Conservation (phyloP, 2,113 vertebrate genomes). For the Osmerus eperlanus region DNA sequence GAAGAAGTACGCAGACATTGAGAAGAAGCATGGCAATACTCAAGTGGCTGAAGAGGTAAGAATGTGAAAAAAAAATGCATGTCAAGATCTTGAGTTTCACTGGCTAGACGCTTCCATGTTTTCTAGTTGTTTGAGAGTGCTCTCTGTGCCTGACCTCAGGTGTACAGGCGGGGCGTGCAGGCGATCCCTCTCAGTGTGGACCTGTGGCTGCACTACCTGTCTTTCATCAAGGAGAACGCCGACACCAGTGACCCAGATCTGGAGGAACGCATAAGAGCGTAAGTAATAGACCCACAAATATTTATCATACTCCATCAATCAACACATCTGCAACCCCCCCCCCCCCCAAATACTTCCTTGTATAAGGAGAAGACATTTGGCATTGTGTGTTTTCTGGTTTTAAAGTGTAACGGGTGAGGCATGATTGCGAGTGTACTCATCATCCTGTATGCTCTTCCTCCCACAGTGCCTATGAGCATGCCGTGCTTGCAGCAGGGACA, state of each 20-base stretch:
- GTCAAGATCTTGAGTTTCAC: background rate
- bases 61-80: background rate
- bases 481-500: constrained; percentile 92
- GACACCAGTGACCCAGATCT: constrained; percentile 85
- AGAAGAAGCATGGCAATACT: constrained; percentile 85
- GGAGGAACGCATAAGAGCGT: constrained; percentile 86
- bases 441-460: background rate
- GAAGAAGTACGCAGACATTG: constrained; percentile 98
- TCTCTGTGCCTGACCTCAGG: constrained; percentile 80
- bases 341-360: background rate
- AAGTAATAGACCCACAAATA: constrained; percentile 54
- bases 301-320: background rate
- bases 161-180: constrained; percentile 94
- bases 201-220: constrained; percentile 97
- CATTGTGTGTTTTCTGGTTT: too few species aligned
- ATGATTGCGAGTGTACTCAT: background rate
- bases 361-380: too few species aligned
- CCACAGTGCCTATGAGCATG: constrained; percentile 88
- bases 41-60: constrained; percentile 93
- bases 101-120: background rate
- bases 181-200: constrained; percentile 98
- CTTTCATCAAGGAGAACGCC: constrained; percentile 93
- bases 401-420: too few species aligned
- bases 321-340: background rate
- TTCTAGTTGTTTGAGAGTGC: constrained; percentile 74